Conservation (phyloP, 2,797 vertebrate genomes). For the Carcharodon carcharias region DNA sequence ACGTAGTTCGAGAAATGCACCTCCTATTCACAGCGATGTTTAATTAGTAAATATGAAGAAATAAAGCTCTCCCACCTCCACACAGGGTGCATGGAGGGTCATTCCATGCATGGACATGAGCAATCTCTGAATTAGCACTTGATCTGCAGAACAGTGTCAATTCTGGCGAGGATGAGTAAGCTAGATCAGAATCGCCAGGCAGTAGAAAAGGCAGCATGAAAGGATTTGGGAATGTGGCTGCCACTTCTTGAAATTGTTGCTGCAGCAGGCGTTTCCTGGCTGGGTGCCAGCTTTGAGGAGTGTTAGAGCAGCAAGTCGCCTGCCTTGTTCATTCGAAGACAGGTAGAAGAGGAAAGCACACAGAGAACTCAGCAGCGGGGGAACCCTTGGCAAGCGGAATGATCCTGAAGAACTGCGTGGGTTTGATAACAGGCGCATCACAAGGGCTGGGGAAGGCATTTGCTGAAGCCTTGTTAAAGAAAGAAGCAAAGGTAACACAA, state of each 20-base stretch:
- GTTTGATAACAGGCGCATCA: neutral
- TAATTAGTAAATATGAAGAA: neutral
- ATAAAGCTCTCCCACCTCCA: neutral
- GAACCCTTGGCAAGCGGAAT: neutral
- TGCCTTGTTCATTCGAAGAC: neutral
- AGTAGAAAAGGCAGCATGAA: neutral
- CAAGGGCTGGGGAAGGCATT: conserved; percentile 23
- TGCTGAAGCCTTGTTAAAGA: conserved; percentile 28
- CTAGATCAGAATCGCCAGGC: neutral
- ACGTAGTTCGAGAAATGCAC: neutral
- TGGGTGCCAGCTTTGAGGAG: neutral
- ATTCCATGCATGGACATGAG: neutral
- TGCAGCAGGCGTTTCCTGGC: neutral
- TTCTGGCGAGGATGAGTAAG: neutral
- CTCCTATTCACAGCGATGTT: neutral
- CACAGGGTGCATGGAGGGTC: neutral
- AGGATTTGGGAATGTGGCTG: neutral
- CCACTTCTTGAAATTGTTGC: neutral
- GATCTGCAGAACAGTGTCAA: neutral
- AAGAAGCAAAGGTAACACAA: conserved; percentile 25
- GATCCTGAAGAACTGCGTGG: conserved; percentile 16
- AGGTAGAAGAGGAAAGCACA: neutral
- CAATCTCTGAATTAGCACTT: neutral
- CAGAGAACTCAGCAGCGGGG: neutral
- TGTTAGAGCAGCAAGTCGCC: neutral